phyloP scores from a whole-genome alignment of 1,140 invertebrate species.

The Glossosoma conforme region DNA sequence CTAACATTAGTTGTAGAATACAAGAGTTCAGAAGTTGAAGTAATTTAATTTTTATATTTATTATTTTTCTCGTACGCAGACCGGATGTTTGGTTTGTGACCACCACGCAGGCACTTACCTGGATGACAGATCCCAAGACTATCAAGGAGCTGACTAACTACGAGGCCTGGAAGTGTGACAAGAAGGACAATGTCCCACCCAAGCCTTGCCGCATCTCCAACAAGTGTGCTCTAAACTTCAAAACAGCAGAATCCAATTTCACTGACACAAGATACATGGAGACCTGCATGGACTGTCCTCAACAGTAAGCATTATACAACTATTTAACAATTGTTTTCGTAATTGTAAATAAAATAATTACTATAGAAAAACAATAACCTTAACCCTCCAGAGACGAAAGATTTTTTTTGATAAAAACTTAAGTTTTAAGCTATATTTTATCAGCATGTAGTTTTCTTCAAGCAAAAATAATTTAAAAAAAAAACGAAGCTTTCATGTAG shows the following conservation, averaged over 20 bases:
- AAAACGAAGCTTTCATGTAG: no score
- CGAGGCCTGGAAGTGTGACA: conserved; percentile 77
- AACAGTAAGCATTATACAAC: conserved; percentile 53
- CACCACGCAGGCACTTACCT: conserved; percentile 81
- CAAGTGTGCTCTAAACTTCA: conserved; percentile 80
- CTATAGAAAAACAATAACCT: no score
- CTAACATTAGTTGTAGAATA: no score
- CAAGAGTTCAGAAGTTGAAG: no score
- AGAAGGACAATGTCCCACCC: conserved; percentile 63
- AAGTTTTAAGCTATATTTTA: no score
- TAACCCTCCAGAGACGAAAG: no score
- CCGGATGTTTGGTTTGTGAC: conserved; percentile 88
- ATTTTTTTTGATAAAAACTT: no score
- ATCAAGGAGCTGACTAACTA: conserved; percentile 64
- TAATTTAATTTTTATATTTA: conserved; percentile 31
- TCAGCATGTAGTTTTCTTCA: no score
- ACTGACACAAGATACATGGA: conserved; percentile 82
- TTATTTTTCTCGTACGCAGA: no score
- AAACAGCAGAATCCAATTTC: conserved; percentile 66
- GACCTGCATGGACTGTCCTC: conserved; percentile 81
- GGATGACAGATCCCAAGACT: conserved; percentile 83
- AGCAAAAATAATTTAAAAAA: no score
- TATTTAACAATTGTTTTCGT: no score
- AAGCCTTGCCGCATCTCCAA: conserved; percentile 77
- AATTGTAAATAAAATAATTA: no score